Evolutionary conservation across 2,797 vertebrate genomes (phyloP), one percentile per base, ranked within the genome.

Genomic region (Coregonus ussuriensis): DNA sequence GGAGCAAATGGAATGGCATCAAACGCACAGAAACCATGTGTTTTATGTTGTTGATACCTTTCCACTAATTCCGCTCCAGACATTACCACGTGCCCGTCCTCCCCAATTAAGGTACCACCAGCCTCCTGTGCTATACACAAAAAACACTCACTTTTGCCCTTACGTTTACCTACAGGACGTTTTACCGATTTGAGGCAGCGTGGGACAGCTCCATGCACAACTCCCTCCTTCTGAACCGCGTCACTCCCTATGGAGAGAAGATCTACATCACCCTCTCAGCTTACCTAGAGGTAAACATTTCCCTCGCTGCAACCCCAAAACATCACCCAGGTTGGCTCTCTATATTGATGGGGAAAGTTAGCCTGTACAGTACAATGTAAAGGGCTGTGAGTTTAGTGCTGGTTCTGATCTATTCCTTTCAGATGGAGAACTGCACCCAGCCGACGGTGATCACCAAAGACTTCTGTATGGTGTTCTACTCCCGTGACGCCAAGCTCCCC

Each of bases 181-280:
- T 99, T 85, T 99, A 96, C 91, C 96, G 97, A 62, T 99, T 99
- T 21, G 98, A 99, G 89, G 93, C 96, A 0, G 97, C 97, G 0
- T 99, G 98, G 98, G 98, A 99, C 83, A 99, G 98, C 89, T 99
- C 98, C 88, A 99, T 99, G 97, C 98, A 99, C 94, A 99, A 99
- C 93, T 99, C 98, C 0, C 92, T 99, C 67, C 96, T 97, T 47
- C 95, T 99, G 83, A 99, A 99, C 91, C 95, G 98, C 18, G 98
- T 99, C 86, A 99, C 98, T 56, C 98, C 98, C 0, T 99, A 98
- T 6, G 95, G 97, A 73, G 97, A 99, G 93, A 99, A 99, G 87
- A 99, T 99, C 94, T 99, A 97, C 93, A 98, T 99, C 93, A 99
- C 98, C 0, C 94, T 99, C 41, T 99, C 98, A 0, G 96, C 97